Conservation (phyloP, 2,113 vertebrate species). For the Antigone vipio region DNA sequence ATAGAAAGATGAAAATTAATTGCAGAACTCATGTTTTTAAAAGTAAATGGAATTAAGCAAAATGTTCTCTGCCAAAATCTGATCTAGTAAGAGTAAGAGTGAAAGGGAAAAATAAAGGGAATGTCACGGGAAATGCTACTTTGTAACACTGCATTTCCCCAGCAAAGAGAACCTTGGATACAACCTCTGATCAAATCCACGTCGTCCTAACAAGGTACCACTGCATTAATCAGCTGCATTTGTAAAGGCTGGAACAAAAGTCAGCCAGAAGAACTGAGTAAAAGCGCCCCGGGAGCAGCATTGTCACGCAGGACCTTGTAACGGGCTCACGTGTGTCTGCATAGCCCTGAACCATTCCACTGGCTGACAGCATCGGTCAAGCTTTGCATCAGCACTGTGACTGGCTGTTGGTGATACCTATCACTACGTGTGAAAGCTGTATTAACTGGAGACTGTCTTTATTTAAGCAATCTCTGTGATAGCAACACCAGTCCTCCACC, state of each 20-base stretch:
- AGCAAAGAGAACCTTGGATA: background rate
- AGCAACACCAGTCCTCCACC: background rate
- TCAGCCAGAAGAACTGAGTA: background rate
- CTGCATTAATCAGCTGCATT: background rate
- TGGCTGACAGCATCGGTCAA: background rate
- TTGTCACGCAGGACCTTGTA: background rate
- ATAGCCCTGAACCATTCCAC: background rate
- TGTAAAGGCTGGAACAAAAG: background rate
- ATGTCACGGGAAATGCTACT: background rate
- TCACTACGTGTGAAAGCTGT: background rate
- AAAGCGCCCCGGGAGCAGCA: background rate
- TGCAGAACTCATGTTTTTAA: slow-evolving; percentile 47
- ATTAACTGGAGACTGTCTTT: background rate
- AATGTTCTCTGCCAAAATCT: slow-evolving; percentile 46
- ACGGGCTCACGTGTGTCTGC: accelerated
- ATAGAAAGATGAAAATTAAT: slow-evolving; percentile 61
- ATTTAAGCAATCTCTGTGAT: background rate
- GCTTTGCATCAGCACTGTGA: background rate
- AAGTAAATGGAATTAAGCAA: slow-evolving; percentile 31
- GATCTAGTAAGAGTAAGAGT: slow-evolving; percentile 31
- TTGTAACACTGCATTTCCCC: background rate
- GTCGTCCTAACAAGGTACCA: background rate
- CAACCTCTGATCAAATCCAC: background rate
- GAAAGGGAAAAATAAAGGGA: slow-evolving; percentile 53
- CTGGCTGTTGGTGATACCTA: background rate